Conservation (phyloP, 2,797 vertebrate genomes). For the Phataginus tricuspis region DNA sequence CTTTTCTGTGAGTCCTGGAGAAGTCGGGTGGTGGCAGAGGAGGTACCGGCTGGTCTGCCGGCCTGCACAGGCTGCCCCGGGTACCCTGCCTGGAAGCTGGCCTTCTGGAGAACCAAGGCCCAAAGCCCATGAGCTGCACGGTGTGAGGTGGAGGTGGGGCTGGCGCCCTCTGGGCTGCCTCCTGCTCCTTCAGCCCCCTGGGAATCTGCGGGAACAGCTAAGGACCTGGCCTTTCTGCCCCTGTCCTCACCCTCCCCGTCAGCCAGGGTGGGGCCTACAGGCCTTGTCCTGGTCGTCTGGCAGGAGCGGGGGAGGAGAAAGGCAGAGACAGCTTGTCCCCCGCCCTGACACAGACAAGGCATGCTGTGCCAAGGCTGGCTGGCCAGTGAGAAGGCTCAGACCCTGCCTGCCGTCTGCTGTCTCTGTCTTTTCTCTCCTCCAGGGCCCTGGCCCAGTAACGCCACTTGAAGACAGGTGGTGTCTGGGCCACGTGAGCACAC, state of each 20-base stretch:
- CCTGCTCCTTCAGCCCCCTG: rapidly evolving
- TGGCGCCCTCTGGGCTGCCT: neutral
- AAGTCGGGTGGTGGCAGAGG: neutral
- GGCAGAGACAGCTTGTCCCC: rapidly evolving
- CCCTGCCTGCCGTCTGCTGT: neutral
- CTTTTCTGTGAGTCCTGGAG: neutral
- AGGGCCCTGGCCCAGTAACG: neutral
- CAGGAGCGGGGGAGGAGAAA: neutral
- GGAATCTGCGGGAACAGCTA: neutral
- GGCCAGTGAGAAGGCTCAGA: neutral
- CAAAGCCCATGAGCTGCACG: neutral
- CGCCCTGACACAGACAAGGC: neutral
- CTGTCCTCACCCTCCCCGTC: rapidly evolving
- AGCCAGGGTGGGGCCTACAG: neutral
- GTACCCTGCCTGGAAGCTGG: neutral
- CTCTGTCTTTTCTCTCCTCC: neutral
- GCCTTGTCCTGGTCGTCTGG: neutral
- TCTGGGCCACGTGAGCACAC: neutral
- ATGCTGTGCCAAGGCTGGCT: rapidly evolving
- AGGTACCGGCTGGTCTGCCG: rapidly evolving
- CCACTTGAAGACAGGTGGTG: neutral
- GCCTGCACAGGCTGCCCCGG: neutral
- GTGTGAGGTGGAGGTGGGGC: neutral
- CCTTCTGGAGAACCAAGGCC: neutral
- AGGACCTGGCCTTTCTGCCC: neutral